Conservation (phyloP, 2,888 invertebrate genomes). For the Epinotia nisella region DNA sequence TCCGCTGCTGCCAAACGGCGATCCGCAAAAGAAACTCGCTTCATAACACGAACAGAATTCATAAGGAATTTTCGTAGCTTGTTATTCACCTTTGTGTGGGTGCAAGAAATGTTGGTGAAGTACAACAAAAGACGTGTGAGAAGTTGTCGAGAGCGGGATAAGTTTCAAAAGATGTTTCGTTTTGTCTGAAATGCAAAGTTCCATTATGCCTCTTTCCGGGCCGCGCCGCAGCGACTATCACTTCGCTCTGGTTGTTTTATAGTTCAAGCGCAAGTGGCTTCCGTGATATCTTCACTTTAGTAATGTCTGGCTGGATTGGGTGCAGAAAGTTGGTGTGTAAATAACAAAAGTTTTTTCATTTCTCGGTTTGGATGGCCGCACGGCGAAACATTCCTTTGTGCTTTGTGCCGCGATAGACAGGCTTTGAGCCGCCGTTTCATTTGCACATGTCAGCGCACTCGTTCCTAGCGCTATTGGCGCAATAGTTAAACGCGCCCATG, state of each 20-base stretch:
- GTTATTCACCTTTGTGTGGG: background rate
- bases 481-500: background rate
- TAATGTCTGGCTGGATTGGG: background rate
- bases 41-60: background rate
- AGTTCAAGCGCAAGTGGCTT: background rate
- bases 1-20: background rate
- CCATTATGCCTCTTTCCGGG: background rate
- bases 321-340: constrained; percentile 8
- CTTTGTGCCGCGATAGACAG: constrained; percentile 5
- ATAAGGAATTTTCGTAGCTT: background rate
- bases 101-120: background rate
- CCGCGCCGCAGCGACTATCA: background rate
- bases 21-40: background rate
- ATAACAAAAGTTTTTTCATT: constrained; percentile 19
- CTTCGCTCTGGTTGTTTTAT: background rate
- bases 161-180: background rate
- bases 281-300: background rate
- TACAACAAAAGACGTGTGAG: constrained; percentile 4
- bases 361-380: background rate
- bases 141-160: background rate
- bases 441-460: constrained; percentile 3
- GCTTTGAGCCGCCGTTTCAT: constrained; percentile 2
- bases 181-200: constrained; percentile 1
- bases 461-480: background rate
- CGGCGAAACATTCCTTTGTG: background rate